Base-by-base conservation (phyloP, 2,113 vertebrate genomes). In the Gallinago paraguaiae region DNA sequence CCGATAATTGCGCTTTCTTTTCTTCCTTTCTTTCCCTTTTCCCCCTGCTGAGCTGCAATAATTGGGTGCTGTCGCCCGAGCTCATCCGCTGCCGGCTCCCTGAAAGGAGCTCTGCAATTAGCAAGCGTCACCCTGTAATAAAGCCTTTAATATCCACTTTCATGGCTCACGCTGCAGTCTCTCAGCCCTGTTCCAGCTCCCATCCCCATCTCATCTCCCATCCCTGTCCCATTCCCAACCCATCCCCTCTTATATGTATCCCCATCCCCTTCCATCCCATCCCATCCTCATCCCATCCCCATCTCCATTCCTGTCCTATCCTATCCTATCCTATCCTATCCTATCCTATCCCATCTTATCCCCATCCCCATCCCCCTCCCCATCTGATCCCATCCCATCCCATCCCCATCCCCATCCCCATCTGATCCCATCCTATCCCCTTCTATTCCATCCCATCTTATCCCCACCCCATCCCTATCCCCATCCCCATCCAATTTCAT, bases 101-200 rank as follows among this genome's bases (percentile, higher is more conserved):
- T 96, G 97, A 97, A 97, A 97, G 97, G 96, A 98, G 97, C 86
- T 75, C 96, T 95, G 97, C 97, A 98, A 98, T 98, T 98, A 98
- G 96, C 97, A 88, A 74, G 88, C 88, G 90, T 97, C 97, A 97
- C 97, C 97, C 98, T 97, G 96, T 96, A 97, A 97, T 96, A 95
- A 85, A 97, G 97, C 88, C 97, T 95, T 92, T 97, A 96, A 97
- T 86, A 96, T 92, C 97, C 97, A 86, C 96, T 88, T 96, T 86
- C 97, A 71, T 7, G 50, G 97, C 96, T 96, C 97, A 86, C 57
- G 51, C 96, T 94, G 97, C 93, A 95, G 96, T 82, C 69, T 77
- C 94, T 92, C 82, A 90, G 93, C 74, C 96, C 95, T 60, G 69
- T 68, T 96, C 96, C 92, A 80, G 89, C 63, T n/a, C 46, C 82